Percentiles rank a stretch among this genome's conserved stretches.
Conservation (phyloP, 1,140 invertebrate genomes). For the Cotesia chilonis region DNA sequence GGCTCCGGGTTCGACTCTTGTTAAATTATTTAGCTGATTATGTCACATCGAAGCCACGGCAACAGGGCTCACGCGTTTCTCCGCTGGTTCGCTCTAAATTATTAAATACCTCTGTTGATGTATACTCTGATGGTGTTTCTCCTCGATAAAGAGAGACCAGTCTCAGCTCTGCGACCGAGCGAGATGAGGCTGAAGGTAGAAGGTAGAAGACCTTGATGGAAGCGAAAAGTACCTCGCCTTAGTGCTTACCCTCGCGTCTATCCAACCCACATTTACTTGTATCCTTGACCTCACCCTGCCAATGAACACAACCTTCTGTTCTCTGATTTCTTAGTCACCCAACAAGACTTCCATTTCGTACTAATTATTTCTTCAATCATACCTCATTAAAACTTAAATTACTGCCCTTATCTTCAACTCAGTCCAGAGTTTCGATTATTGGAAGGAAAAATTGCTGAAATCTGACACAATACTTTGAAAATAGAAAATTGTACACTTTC, state of each 20-base stretch:
- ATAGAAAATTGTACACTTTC: too few relatives aligned
- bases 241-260: too few relatives aligned
- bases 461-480: too few relatives aligned
- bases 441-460: too few relatives aligned
- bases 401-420: too few relatives aligned
- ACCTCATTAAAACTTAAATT: too few relatives aligned
- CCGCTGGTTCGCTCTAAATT: conserved; percentile 41
- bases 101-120: conserved; percentile 34
- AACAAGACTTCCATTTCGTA: not conserved
- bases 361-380: too few relatives aligned
- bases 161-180: not conserved
- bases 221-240: too few relatives aligned
- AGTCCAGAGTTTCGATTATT: too few relatives aligned
- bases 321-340: not conserved
- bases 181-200: not conserved
- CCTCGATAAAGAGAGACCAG: not conserved
- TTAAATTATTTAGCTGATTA: conserved; percentile 58
- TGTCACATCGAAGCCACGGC: conserved; percentile 41
- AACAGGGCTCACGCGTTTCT: conserved; percentile 36
- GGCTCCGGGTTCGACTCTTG: conserved; percentile 31
- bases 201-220: not conserved
- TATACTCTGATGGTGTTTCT: conserved; percentile 1
- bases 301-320: too few relatives aligned
- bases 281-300: too few relatives aligned
- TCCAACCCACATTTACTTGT: too few relatives aligned